Evolutionary conservation across 1,140 invertebrate species (phyloP).

Genomic region (Bradynema listronoti): DNA sequence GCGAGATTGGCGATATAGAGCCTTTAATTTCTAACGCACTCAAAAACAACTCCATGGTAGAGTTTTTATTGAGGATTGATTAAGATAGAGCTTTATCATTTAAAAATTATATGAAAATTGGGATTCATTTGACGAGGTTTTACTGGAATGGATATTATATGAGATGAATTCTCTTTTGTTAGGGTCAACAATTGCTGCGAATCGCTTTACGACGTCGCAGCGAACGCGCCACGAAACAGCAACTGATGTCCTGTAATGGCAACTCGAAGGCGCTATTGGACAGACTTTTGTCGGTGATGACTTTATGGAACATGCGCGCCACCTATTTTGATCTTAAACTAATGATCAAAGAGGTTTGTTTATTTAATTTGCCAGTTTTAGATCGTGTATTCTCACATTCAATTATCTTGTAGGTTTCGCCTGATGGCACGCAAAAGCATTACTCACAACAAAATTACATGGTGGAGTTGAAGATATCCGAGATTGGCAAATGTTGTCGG

Average conservation of each 20-base stretch:
- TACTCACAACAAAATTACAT: slow-evolving; percentile 14
- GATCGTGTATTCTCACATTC: not conserved
- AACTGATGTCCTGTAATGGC: slow-evolving; percentile 24
- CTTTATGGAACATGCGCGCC: slow-evolving; percentile 44
- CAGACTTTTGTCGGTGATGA: slow-evolving; percentile 43
- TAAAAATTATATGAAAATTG: not conserved
- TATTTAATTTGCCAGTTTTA: not conserved
- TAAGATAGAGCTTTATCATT: not conserved
- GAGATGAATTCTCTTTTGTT: too few species aligned
- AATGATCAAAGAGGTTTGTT: slow-evolving; percentile 31
- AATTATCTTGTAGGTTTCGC: slow-evolving; percentile 35
- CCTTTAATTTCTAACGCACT: slow-evolving; percentile 23
- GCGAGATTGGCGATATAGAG: slow-evolving; percentile 37
- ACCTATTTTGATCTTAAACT: slow-evolving; percentile 45
- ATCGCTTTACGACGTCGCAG: slow-evolving; percentile 35
- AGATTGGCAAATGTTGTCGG: slow-evolving; percentile 29
- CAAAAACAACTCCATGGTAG: slow-evolving; percentile 25
- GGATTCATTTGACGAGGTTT: not conserved
- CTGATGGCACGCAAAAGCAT: slow-evolving; percentile 14
- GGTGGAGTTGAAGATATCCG: slow-evolving; percentile 22
- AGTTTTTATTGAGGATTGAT: not conserved
- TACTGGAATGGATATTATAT: not conserved
- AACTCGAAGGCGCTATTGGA: slow-evolving; percentile 35
- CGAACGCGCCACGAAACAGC: slow-evolving; percentile 41
- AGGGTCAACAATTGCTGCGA: slow-evolving; percentile 43